Evolutionary conservation across 2,113 vertebrate genomes (phyloP), one percentile per base, ranked within the genome.

Genomic region (Chionodraco myersi): DNA sequence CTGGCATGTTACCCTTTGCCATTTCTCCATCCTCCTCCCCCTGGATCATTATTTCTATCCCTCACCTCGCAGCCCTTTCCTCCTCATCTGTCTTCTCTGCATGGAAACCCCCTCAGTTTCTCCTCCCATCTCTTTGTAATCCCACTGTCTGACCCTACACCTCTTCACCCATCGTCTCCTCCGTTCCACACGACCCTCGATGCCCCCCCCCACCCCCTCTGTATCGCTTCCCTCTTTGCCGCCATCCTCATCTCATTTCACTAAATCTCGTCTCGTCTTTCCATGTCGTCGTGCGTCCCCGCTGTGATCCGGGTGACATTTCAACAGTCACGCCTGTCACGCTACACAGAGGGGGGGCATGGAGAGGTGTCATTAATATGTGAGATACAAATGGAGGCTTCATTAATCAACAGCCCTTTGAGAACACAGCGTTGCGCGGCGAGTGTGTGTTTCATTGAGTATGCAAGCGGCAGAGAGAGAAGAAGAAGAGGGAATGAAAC

Each of bases 261-360:
- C 79, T 85, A 88, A 87, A 88, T 86, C 89, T 85, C 77, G 64
- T 49, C 51, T 52, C 62, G 45, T 82, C 79, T n/a, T 45, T 71
- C n/a, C 76, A 16, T 11, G 74, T 82, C 74, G n/a, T 62, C 14
- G 30, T 45, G 30, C 8, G 30, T 76, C 53, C 69, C 81, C 11
- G 62, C 86, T 85, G 77, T 82, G 89, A 93, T 92, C 92, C 63
- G 26, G 81, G 68, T 93, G 92, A 90, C 90, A 93, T 93, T 93
- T 93, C 80, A 10, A 66, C 88, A 90, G 90, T 88, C 92, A 93
- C 86, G 86, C 74, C 86, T 88, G 86, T 78, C 91, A 83, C 74
- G 53, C 67, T 62, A 64, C 75, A 26, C 62, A 16, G 71, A 54
- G 60, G 67, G 75, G 73, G 79, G 57, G 59, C 69, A 12, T 30